Base-by-base conservation (phyloP, 2,888 invertebrate species). In the Pheosia gnoma region DNA sequence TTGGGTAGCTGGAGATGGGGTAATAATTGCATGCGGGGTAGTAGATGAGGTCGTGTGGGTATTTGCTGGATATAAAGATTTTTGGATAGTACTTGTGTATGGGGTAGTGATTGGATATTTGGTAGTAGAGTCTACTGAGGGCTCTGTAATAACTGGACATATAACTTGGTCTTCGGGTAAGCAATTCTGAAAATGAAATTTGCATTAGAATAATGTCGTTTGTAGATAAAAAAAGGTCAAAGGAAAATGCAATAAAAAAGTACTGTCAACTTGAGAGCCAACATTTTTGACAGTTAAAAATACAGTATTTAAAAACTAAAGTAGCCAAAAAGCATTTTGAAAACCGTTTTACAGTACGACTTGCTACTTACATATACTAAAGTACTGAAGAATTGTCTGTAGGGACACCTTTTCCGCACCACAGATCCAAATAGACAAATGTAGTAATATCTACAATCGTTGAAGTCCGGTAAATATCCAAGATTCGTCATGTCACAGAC, bases 401-500 rank as follows among this genome's bases (percentile, higher is more conserved):
- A 3, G 0, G 53, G 37, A 6, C 53, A 53, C 8, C 10, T 37
- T 53, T 37, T 53, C 37, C 8, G 53, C 10, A 37, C 53, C 3
- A 37, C 5, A 8, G 37, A 9, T 36, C 53, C 53, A 53, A 11
- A 53, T 11, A 53, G 10, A 53, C 53, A 53, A 8, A 53, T 8
- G 25, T 53, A 53, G 37, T 53, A 53, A 25, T 37, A 25, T 53
- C 37, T 37, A 53, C 53, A 53, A 37, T 53, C 53, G 37, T 53
- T 37, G 9, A 37, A 53, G 11, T 53, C 53, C 37, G 53, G 37
- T 37, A 53, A 9, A 38, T 53, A 53, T 37, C 37, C 53, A 53
- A 10, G 37, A 37, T 53, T 53, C 11, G 37, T 37, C 10, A 37
- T 37, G 37, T 53, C 37, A 37, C 53, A 53, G 10, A 25, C 37